Base-by-base conservation (phyloP, 2,113 vertebrate species). In the Cololabis saira region DNA sequence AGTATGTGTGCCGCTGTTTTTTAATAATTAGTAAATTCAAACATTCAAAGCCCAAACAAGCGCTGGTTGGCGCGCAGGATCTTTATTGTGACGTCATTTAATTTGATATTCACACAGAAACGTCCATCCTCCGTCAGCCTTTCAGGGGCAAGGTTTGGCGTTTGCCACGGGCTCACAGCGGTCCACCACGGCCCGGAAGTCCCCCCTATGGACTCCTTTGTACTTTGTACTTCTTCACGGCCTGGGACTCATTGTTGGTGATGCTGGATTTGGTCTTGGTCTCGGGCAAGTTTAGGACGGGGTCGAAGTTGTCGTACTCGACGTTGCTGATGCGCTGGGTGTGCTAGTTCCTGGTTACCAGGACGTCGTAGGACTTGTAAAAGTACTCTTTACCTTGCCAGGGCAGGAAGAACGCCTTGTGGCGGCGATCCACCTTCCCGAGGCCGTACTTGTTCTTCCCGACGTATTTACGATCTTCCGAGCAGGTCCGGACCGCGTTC, bases 391-490 rank as follows among this genome's bases (percentile, higher is more conserved):
- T 78, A 0, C 92, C 92, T 30, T 93, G 89, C 87, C 89, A 92
- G 2, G 92, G 92, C 57, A 93, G 49, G 77, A 94, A 94, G 83
- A 94, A 93, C 2, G 92, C 91, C 18, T 91, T 67, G 7, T 86
- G 86, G 74, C 89, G 74, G 2, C 88, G 69, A 3, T 91, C 91
- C 2, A 94, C 92, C 66, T 94, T 94, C 16, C 93, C 93, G 0
- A 94, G 89, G 1, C 92, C 92, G 1, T 92, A 94, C 76, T 92
- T 92, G 82, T 93, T 93, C 80, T 92, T 93, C 0, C 93, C 92
- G 5, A 93, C 90, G 0, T 78, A 94, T 61, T 89, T 85, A 57
- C 74, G 1, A 2, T 56, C 74, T 0, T 85, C 81, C 0, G 57
- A 13, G 19, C 92, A 92, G 22, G 92, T 91, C 16, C 68, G 76